Base-by-base conservation (phyloP, 1,140 invertebrate genomes). In the Drosophila athabasca region DNA sequence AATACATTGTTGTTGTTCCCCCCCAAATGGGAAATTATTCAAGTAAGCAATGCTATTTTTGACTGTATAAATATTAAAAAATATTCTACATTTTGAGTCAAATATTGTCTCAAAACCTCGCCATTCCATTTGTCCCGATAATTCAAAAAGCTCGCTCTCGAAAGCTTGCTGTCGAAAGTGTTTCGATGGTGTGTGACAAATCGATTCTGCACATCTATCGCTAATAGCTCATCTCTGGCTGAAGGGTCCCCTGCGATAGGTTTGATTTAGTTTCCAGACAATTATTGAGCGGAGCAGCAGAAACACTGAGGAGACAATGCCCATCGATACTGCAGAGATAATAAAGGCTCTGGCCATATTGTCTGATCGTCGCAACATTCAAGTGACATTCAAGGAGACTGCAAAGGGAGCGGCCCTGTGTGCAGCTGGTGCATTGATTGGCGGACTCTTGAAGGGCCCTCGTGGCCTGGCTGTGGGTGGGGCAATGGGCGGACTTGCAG, bases 401-500 rank as follows among this genome's bases (percentile, higher is more conserved):
- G 39, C n/a, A 19, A 65, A 67, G 17, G 64, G 61, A 52, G 64
- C 61, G 17, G 60, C 48, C 9, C 11, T 65, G 3, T 65, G 46
- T 24, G 60, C 39, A 4, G 22, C 26, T 26, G n/a, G 17, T 6
- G 26, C 39, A 26, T 15, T 67, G 3, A 9, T 65, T 5, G 64
- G 64, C 3, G 64, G 60, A 2, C 8, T 66, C 1, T 26, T 66
- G 5, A 15, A 24, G 35, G 64, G 64, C 6, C 26, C 64, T 11
- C 24, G 60, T 0, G 64, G 64, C 0, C n/a, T 65, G 19, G 46
- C 64, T 3, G 0, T 66, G 7, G 64, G 64, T 17, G 64, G 64
- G 6, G 13, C 7, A 9, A 9, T 66, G 2, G 64, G 60, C 15
- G 26, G 46, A 5, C 5, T 65, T 22, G 39, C 26, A 35, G 60